These are phyloP conservation scores for Danio kyathit DNA, from an alignment of 2,797 vertebrate genomes.

Conservation along the genomic window DNA sequence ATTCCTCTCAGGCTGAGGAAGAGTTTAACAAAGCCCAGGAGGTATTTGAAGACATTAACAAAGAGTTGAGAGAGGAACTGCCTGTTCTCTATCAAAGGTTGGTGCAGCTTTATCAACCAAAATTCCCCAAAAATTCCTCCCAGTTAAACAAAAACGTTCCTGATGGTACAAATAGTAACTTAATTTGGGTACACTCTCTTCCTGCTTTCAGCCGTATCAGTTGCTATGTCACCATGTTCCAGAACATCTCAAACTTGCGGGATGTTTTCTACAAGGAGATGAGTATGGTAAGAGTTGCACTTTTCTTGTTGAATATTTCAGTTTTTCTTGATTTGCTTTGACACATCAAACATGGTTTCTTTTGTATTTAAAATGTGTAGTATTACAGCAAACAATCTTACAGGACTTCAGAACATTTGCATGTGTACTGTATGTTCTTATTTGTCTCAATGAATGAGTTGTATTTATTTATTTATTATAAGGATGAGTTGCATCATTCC, in stretches of 20 bases:
- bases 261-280: slow-evolving; percentile 97
- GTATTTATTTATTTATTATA: neutral
- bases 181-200: neutral
- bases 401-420: neutral
- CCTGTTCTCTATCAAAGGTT: slow-evolving; percentile 95
- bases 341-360: neutral
- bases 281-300: slow-evolving; percentile 86
- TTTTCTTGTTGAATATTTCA: slow-evolving; percentile 1
- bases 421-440: neutral
- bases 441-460: neutral
- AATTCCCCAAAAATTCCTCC: neutral
- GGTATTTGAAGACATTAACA: slow-evolving; percentile 98
- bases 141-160: neutral
- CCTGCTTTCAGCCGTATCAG: slow-evolving; percentile 84
- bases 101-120: slow-evolving; percentile 7
- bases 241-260: slow-evolving; percentile 93
- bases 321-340: neutral
- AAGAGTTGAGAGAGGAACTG: slow-evolving; percentile 93
- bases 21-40: slow-evolving; percentile 94
- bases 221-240: slow-evolving; percentile 93
- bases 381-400: neutral
- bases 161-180: neutral
- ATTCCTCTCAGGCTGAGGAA: slow-evolving; percentile 89
- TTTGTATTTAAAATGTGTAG: neutral
- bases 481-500: neutral